Evolutionary conservation across 2,888 invertebrate species (phyloP).

Genomic region (Tinea trinotella): DNA sequence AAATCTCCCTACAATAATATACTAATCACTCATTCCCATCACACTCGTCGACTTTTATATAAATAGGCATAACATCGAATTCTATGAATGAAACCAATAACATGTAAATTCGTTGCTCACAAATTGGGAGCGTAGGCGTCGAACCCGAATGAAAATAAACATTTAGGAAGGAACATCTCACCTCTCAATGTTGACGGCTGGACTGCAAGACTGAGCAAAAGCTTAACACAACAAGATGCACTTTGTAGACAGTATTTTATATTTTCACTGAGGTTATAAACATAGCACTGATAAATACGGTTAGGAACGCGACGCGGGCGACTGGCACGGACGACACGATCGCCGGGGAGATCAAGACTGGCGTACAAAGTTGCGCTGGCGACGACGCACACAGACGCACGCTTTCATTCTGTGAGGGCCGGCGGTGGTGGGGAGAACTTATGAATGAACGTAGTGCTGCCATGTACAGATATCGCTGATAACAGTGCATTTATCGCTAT

Average conservation of each 20-base stretch:
- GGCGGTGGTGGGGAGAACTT: constrained; percentile 49
- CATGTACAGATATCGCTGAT: constrained; percentile 59
- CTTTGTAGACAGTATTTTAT: constrained; percentile 38
- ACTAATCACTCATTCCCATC: constrained; percentile 60
- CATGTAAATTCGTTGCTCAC: constrained; percentile 68
- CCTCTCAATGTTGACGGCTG: constrained; percentile 56
- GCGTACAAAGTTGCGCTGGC: constrained; percentile 37
- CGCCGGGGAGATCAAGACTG: constrained; percentile 51
- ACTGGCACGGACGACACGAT: constrained; percentile 32
- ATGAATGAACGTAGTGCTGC: constrained; percentile 70
- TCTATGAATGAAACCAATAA: constrained; percentile 62
- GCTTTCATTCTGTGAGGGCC: constrained; percentile 46
- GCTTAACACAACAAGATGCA: constrained; percentile 22
- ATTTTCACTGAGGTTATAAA: constrained; percentile 50
- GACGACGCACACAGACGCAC: constrained; percentile 51
- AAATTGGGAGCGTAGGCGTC: constrained; percentile 70
- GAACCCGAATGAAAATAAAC: constrained; percentile 65
- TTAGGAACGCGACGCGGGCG: constrained; percentile 36
- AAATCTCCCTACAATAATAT: constrained; percentile 33
- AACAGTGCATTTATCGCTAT: constrained; percentile 30
- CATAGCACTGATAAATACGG: constrained; percentile 40
- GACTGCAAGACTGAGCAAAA: not conserved
- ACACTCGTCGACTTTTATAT: constrained; percentile 46
- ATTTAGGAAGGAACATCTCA: constrained; percentile 39
- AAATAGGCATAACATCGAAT: constrained; percentile 49